Base-by-base conservation (phyloP, 1,140 invertebrate genomes). In the Asobara japonica region DNA sequence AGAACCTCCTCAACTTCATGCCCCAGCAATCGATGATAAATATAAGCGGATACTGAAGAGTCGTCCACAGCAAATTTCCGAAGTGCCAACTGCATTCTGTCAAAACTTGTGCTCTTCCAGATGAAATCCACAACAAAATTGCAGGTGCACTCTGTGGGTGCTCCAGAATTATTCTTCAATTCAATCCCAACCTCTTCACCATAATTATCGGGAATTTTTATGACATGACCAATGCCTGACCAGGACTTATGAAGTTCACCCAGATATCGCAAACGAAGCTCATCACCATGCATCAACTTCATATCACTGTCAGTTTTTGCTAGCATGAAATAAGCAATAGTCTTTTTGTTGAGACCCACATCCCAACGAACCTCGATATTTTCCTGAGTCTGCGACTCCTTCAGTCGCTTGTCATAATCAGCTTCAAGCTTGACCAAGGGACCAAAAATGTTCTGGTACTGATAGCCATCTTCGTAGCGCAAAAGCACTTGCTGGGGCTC, bases 211-310 rank as follows among this genome's bases (percentile, higher is more conserved):
- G 98, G 97, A 72, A 99, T 97, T 89, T 99, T 99, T 78, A 99
- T 99, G 20, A 99, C 97, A 76, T 95, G 94, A 0, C 98, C 98
- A 27, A 98, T 94, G 25, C 97, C 97, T 30, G 93, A 94, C 98
- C 98, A 99, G 0, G 94, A 90, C 80, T 96, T 97, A 80, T 97
- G 96, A 74, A 96, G 82, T 82, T 99, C 97, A 3, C 97, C 97
- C 4, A 98, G 90, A 82, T 99, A 99, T 74, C 97, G 92, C 31
- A 99, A 88, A 73, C 96, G 90, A 20, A 99, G 85, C 86, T 99
- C 98, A 90, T 99, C 98, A 18, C 98, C 98, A 82, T 98, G 97
- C 98, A 99, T 99, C n/a, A 99, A 86, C 84, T 98, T 96, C 95
- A 99, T 98, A 81, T 98, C 97, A 76, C 97, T 96, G 81, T 99